Evolutionary conservation across 2,113 vertebrate species (phyloP).

Genomic region (Actenoides lindsayi): DNA sequence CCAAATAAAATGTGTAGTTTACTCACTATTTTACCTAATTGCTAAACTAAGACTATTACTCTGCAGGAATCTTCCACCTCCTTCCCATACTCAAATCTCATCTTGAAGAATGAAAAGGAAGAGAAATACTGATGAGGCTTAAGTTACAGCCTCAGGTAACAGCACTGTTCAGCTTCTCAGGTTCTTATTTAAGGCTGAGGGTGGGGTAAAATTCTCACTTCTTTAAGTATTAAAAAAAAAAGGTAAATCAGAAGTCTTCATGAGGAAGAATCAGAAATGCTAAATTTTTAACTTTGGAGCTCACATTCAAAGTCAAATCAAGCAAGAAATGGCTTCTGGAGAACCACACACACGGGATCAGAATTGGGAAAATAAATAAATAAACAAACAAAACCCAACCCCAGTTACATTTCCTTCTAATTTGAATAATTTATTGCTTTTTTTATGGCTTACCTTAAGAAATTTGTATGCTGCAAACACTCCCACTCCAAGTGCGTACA

Average conservation of each 20-base stretch:
- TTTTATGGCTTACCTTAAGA: slow-evolving; percentile 78
- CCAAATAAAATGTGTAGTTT: neutral
- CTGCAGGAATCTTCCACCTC: neutral
- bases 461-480: slow-evolving; percentile 91
- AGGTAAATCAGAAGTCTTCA: neutral
- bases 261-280: neutral
- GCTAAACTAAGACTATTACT: neutral
- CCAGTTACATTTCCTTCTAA: neutral
- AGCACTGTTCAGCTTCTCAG: neutral
- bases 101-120: neutral
- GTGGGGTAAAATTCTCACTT: neutral
- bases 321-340: neutral
- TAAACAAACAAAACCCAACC: neutral
- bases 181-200: neutral
- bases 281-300: neutral
- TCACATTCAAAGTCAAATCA: neutral
- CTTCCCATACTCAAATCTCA: neutral
- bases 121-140: neutral
- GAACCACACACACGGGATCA: neutral
- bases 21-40: neutral
- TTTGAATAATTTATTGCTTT: neutral
- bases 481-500: slow-evolving; percentile 88
- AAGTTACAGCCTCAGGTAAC: neutral
- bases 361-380: neutral
- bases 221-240: neutral